Conservation (phyloP, 92 coral and sea anemone genomes). For the Zoanthus gigantus region DNA sequence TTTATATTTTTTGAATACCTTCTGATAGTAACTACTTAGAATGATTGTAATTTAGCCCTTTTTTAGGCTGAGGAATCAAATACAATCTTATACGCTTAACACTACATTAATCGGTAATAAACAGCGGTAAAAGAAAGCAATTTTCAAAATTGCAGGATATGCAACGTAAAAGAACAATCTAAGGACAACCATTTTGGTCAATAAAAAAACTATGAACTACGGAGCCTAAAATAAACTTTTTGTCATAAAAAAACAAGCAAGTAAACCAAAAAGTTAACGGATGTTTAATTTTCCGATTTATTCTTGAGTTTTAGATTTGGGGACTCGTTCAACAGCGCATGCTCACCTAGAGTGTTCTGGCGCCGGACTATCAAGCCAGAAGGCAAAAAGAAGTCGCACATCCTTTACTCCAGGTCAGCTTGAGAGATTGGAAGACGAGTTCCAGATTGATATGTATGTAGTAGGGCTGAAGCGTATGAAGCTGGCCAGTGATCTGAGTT, state of each 20-base stretch:
- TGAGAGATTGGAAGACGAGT: conserved; percentile 93
- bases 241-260: not conserved
- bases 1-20: too few species aligned
- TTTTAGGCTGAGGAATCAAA: too few species aligned
- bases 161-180: too few species aligned
- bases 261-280: not conserved
- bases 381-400: conserved; percentile 93
- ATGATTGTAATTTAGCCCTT: too few species aligned
- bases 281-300: not conserved
- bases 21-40: too few species aligned
- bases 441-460: conserved; percentile 91
- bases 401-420: conserved; percentile 96
- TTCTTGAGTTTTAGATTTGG: not conserved
- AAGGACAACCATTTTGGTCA: too few species aligned
- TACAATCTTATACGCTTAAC: too few species aligned
- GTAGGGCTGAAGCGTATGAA: conserved; percentile 94
- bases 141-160: too few species aligned
- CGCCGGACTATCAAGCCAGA: conserved; percentile 75
- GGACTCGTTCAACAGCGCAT: conserved; percentile 50
- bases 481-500: conserved; percentile 88
- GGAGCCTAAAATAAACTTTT: not conserved
- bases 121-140: too few species aligned
- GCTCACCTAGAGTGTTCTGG: conserved; percentile 55
- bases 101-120: too few species aligned
- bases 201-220: too few species aligned